Evolutionary conservation across 2,888 invertebrate genomes (phyloP), one percentile per base, ranked within the genome.

Genomic region (Creontiades dilutus): DNA sequence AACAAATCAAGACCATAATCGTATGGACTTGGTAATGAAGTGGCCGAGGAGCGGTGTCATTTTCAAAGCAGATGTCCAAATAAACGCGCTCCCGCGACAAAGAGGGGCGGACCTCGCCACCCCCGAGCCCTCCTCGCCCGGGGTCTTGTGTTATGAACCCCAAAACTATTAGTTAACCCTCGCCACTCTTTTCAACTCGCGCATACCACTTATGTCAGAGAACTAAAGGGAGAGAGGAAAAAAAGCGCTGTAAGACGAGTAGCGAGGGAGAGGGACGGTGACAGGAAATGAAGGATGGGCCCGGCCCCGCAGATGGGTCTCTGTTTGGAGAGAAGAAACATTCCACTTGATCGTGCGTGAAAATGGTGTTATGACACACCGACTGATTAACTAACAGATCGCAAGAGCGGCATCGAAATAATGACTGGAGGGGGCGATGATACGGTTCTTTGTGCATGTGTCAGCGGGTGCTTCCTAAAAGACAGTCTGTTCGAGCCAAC

Each of bases 1-100:
- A 55, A 48, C 55, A 82, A 82, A 82, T 82, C 82, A 82, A 55
- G 82, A 55, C 82, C 46, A 82, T 85, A 85, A 85, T 85, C 61
- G 85, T 55, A 85, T 57, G 85, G 85, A 85, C 85, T 85, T 46
- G 85, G 85, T 85, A 85, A 85, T 85, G 85, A 85, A 85, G 85
- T 57, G 85, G 85, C 37, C 85, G 85, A 85, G 78, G 55, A 85
- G 57, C 85, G 85, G 85, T 85, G 85, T 85, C 85, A 85, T 55
- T 85, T 85, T 85, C 85, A 85, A 85, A 85, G 85, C 85, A 85
- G 85, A 85, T 85, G 85, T 85, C 19, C 85, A 85, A 85, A 85
- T 85, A 85, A 85, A 85, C 85, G 78, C 61, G 85, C 28, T 37
- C 37, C 37, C 37, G 37, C 37, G 37, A 37, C 37, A 9, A 5